phyloP scores from a whole-genome alignment of 2,113 vertebrate species.

The Ginglymostoma cirratum region DNA sequence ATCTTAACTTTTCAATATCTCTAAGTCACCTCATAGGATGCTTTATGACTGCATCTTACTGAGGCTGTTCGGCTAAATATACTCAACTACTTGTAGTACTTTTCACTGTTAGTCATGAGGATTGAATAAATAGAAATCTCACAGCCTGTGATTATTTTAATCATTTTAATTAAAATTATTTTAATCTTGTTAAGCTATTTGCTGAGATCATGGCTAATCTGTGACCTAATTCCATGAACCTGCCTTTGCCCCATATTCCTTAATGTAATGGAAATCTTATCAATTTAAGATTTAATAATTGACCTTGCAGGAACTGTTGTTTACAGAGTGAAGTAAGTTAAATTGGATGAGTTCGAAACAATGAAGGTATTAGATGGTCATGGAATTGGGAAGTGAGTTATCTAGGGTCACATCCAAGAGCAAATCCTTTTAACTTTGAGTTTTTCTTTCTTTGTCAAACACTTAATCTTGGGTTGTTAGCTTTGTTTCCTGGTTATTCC shows the following conservation, averaged over 20 bases:
- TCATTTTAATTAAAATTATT: too few species aligned
- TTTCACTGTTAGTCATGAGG: background rate
- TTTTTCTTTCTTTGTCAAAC: background rate
- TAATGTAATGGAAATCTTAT: background rate
- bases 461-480: background rate
- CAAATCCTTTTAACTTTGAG: background rate
- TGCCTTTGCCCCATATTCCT: background rate
- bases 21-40: background rate
- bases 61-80: background rate
- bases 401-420: background rate
- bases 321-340: background rate
- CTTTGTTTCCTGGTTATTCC: background rate
- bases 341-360: background rate
- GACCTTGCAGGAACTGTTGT: too few species aligned
- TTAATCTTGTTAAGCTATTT: too few species aligned
- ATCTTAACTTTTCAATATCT: background rate
- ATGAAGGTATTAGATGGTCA: background rate
- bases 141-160: background rate
- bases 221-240: background rate
- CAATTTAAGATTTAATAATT: too few species aligned
- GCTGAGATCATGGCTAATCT: too few species aligned
- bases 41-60: background rate
- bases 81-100: background rate
- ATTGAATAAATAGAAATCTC: background rate
- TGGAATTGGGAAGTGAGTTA: background rate